Percentiles rank a stretch among this genome's conserved stretches.
phyloP scores from a whole-genome alignment of 2,888 invertebrate species.

The Ormyrus labotus region DNA sequence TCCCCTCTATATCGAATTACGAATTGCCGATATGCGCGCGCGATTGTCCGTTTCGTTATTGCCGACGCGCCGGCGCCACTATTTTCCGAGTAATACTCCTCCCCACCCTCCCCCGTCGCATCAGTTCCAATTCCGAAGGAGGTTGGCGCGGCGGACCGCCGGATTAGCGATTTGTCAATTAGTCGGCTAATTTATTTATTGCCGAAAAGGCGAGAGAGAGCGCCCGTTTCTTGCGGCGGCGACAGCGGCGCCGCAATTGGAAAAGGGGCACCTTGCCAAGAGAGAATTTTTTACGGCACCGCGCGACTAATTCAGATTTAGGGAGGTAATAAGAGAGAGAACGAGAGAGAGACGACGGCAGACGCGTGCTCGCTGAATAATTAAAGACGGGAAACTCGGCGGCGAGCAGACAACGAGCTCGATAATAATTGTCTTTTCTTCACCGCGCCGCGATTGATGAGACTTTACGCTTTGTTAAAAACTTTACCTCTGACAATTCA shows the following conservation, averaged over 20 bases:
- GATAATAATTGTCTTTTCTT: slow-evolving; percentile 4
- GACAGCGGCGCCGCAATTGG: slow-evolving; percentile 13
- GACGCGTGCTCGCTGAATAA: slow-evolving; percentile 19
- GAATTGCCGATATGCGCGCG: slow-evolving; percentile 20
- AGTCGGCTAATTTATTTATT: slow-evolving; percentile 70
- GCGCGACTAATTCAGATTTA: slow-evolving; percentile 60
- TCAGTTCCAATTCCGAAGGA: slow-evolving; percentile 26
- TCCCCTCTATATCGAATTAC: slow-evolving; percentile 24
- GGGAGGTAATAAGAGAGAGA: slow-evolving; percentile 54
- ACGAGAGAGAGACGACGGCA: not conserved
- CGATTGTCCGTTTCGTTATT: slow-evolving; percentile 51
- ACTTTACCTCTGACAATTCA: too few species aligned
- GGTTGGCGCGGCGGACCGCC: slow-evolving; percentile 57
- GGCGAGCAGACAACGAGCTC: not conserved
- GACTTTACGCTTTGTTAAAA: too few species aligned
- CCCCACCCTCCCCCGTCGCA: not conserved
- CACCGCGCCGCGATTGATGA: too few species aligned
- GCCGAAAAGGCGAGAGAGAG: slow-evolving; percentile 46
- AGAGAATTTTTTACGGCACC: slow-evolving; percentile 32
- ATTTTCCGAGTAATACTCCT: slow-evolving; percentile 56
- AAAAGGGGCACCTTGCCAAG: slow-evolving; percentile 15
- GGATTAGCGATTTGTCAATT: slow-evolving; percentile 72
- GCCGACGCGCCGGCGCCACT: slow-evolving; percentile 60
- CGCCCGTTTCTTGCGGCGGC: slow-evolving; percentile 23
- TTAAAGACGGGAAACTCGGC: slow-evolving; percentile 13